phyloP scores from a whole-genome alignment of 2,113 vertebrate species.

The Pluvialis apricaria region DNA sequence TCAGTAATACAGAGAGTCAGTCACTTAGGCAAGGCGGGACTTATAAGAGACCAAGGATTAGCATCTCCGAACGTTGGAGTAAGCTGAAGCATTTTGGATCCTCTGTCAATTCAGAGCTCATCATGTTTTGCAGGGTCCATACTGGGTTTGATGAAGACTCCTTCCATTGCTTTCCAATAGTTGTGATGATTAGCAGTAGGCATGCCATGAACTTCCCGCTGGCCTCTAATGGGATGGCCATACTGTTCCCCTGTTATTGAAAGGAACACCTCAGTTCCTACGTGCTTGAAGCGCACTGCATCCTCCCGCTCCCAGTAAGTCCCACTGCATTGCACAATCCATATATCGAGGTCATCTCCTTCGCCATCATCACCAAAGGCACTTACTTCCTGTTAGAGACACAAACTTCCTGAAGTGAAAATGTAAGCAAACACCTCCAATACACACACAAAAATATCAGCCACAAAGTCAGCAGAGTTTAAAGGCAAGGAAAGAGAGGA shows the following conservation, averaged over 20 bases:
- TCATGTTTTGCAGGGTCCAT: constrained; percentile 78
- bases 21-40: neutral
- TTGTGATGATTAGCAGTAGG: constrained; percentile 81
- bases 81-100: neutral
- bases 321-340: constrained; percentile 89
- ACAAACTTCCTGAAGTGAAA: constrained; percentile 36
- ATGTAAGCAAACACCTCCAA: neutral
- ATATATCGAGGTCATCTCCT: constrained; percentile 92
- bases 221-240: constrained; percentile 91
- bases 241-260: constrained; percentile 94
- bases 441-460: neutral
- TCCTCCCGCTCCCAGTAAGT: constrained; percentile 88
- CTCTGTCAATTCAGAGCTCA: constrained; percentile 81
- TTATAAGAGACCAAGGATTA: constrained; percentile 16
- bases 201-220: constrained; percentile 93
- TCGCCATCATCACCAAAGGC: constrained; percentile 96
- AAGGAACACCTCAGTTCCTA: constrained; percentile 88
- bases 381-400: constrained; percentile 88
- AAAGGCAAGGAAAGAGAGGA: neutral
- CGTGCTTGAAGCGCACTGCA: constrained; percentile 87
- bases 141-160: constrained; percentile 92
- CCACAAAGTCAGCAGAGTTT: neutral
- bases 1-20: neutral
- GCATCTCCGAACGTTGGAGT: neutral
- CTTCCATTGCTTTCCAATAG: constrained; percentile 95